These are phyloP conservation scores for Glossophaga mutica DNA, from an alignment of 2,797 vertebrate species.

Conservation along the genomic window DNA sequence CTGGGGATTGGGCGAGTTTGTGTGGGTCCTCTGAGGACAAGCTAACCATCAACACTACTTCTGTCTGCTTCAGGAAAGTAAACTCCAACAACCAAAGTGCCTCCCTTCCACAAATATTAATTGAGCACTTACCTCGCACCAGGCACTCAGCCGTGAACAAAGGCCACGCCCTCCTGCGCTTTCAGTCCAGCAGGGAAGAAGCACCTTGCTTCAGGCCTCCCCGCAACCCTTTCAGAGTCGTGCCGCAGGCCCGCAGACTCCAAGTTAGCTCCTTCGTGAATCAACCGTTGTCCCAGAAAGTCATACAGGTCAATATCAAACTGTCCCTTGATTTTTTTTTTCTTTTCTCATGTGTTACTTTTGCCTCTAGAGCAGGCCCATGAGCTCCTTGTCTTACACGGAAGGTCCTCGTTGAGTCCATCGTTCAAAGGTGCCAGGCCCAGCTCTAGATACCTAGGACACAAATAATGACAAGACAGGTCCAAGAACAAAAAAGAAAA, in stretches of 20 bases:
- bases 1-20: background rate
- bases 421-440: background rate
- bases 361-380: background rate
- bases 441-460: background rate
- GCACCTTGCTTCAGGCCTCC: background rate
- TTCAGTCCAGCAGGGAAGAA: background rate
- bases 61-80: background rate
- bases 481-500: background rate
- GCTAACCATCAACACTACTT: background rate
- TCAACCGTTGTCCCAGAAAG: background rate
- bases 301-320: background rate
- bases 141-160: background rate
- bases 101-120: background rate
- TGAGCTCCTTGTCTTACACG: background rate
- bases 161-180: accelerated
- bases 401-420: background rate
- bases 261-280: background rate
- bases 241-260: background rate
- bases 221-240: background rate
- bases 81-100: background rate
- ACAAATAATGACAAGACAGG: background rate
- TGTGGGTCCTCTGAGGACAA: background rate
- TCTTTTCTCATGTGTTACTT: background rate
- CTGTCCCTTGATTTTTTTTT: background rate
- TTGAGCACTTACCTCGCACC: background rate